A percentile compares a stretch with the other conserved stretches of the same genome.
phyloP scores from a whole-genome alignment of 2,797 vertebrate species.

The Psittacula echo region DNA sequence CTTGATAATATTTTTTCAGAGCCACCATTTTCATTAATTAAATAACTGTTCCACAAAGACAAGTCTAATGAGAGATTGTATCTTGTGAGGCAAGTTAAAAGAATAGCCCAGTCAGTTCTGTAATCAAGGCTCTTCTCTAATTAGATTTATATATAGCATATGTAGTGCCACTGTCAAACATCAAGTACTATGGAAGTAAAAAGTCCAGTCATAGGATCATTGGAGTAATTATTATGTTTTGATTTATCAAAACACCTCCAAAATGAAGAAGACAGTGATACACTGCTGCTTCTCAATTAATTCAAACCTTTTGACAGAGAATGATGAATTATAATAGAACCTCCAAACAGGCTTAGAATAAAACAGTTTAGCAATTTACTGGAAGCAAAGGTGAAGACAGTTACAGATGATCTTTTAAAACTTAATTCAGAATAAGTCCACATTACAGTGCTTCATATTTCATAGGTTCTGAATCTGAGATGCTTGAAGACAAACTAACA shows the following conservation, averaged over 20 bases:
- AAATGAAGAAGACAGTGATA: not conserved
- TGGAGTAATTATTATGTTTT: not conserved
- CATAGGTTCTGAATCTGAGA: not conserved
- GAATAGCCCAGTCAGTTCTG: not conserved
- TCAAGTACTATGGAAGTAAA: not conserved
- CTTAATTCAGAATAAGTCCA: not conserved
- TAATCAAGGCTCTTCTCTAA: not conserved
- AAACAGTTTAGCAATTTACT: not conserved
- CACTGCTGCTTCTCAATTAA: not conserved
- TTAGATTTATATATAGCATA: not conserved
- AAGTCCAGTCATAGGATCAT: not conserved
- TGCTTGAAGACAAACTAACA: not conserved
- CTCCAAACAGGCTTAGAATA: not conserved
- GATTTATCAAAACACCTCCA: not conserved
- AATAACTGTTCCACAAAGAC: conserved; percentile 4
- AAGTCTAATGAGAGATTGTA: not conserved
- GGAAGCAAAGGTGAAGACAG: not conserved
- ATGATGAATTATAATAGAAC: not conserved
- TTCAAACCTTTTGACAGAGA: not conserved
- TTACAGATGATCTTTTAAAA: not conserved
- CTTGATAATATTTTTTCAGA: conserved; percentile 7
- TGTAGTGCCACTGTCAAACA: not conserved
- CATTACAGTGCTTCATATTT: not conserved
- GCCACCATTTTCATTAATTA: conserved; percentile 13
- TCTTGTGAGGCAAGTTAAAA: not conserved